Percentiles rank a stretch among this genome's conserved stretches.
Evolutionary conservation across 2,888 invertebrate genomes (phyloP).

Genomic region (Belgica antarctica): DNA sequence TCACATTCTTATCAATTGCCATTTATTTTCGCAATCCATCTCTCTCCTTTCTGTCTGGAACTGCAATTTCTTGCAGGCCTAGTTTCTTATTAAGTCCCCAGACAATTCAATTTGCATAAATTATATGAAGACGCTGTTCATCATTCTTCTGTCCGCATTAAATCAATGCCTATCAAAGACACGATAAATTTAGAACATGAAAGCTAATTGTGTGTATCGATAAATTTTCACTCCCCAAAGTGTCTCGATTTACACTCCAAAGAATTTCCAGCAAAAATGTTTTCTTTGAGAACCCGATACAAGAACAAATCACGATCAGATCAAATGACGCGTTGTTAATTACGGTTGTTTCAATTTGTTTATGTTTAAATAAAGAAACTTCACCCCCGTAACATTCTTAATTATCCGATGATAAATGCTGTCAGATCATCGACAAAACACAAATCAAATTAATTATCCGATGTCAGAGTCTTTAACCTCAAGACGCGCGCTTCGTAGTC

Average conservation of each 20-base stretch:
- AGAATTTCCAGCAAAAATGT: slow-evolving; percentile 14
- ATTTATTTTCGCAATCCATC: neutral
- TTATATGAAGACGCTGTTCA: slow-evolving; percentile 7
- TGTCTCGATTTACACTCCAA: slow-evolving; percentile 32
- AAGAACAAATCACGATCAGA: neutral
- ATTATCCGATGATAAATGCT: slow-evolving; percentile 16
- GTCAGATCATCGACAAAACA: neutral
- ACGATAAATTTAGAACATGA: slow-evolving; percentile 19
- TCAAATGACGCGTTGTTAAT: slow-evolving; percentile 21
- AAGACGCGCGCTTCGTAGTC: neutral
- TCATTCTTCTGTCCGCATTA: no score
- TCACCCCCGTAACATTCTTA: neutral
- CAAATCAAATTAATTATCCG: slow-evolving; percentile 32
- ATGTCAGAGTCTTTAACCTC: slow-evolving; percentile 35
- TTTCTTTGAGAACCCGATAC: slow-evolving; percentile 16
- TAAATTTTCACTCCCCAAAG: slow-evolving; percentile 26
- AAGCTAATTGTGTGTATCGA: slow-evolving; percentile 39
- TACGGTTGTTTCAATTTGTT: slow-evolving; percentile 15
- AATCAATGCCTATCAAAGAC: no score
- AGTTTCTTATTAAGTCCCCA: neutral
- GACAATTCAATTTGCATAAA: slow-evolving; percentile 38
- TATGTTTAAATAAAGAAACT: neutral
- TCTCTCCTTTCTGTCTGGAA: neutral
- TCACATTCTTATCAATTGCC: neutral
- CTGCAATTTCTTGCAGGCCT: neutral